phyloP scores from a whole-genome alignment of 1,140 invertebrate genomes.

The Ridgeia piscesae region DNA sequence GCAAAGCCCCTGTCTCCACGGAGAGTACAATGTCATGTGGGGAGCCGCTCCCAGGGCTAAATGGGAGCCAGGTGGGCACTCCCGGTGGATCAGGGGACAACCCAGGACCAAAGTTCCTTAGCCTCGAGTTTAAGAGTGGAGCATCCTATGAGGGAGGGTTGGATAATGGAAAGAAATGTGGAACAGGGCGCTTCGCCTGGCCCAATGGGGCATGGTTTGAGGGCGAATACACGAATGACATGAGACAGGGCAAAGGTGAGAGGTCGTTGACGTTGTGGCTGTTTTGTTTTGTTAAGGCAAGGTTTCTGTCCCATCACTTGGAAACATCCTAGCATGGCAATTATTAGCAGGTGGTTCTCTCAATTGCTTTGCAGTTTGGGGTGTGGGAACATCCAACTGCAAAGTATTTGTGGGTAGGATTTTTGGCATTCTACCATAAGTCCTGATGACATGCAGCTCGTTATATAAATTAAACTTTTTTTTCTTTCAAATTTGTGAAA shows the following conservation, averaged over 20 bases:
- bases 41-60: neutral
- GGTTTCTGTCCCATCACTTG: neutral
- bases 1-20: neutral
- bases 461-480: too few relatives aligned
- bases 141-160: conserved; percentile 50
- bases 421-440: too few relatives aligned
- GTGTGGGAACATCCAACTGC: too few relatives aligned
- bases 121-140: conserved; percentile 49
- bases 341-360: too few relatives aligned
- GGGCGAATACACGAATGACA: conserved; percentile 49
- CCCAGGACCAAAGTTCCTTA: neutral
- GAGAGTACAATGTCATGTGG: neutral
- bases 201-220: conserved; percentile 55
- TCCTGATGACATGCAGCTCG: too few relatives aligned
- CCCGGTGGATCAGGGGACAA: neutral
- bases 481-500: too few relatives aligned
- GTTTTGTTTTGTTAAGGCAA: neutral
- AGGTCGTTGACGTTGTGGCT: neutral
- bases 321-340: too few relatives aligned
- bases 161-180: conserved; percentile 45
- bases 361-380: too few relatives aligned
- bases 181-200: conserved; percentile 52
- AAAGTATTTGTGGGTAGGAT: too few relatives aligned
- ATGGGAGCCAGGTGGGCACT: too few relatives aligned
- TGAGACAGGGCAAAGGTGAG: conserved; percentile 50